Base-by-base conservation (phyloP, 2,113 vertebrate genomes). In the Salminus brasiliensis region DNA sequence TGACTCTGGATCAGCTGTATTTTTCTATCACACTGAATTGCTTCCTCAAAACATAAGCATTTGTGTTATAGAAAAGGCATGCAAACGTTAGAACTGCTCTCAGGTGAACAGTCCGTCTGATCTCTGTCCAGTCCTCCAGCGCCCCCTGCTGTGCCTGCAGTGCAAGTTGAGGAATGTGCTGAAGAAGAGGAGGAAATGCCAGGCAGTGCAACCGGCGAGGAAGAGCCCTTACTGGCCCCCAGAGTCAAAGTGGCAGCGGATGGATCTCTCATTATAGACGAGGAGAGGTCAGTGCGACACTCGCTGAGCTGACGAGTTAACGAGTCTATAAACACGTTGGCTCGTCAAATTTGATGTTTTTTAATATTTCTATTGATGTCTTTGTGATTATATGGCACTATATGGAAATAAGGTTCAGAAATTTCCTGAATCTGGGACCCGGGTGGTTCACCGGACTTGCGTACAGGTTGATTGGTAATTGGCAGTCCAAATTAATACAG, bases 181-280 rank as follows among this genome's bases (percentile, higher is more conserved):
- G 88, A 87, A 57, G 91, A 68, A 45, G 88, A 89, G 34, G 93
- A 92, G 0, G 93, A 92, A 0, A 88, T 90, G 1, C 60, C 67
- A 21, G 81, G 39, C 66, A 91, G 90, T 21, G 91, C 68, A 21
- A 85, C 91, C 2, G 82, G 78, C 27, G 89, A 93, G 39, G 95
- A 95, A 0, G 92, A 92, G 0, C 88, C 93, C 0, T 83, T 95
- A 80, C 86, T 98, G 67, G 97, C 96, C 76, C 98, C 98, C 84
- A 94, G 94, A 85, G 96, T 99, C 43, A 99, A 98, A 91, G 98
- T 99, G 76, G 98, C 97, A 34, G 98, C 98, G 89, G 98, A 99
- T 76, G 98, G 98, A 39, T 93, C 97, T 12, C 96, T 99, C 89
- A 98, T 99, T 87, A 94, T 99, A 81, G 97, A 99, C 72, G 98